Percentiles rank a stretch among this genome's conserved stretches.
Conservation (phyloP, 1,140 invertebrate species). For the Cotesia chilonis region DNA sequence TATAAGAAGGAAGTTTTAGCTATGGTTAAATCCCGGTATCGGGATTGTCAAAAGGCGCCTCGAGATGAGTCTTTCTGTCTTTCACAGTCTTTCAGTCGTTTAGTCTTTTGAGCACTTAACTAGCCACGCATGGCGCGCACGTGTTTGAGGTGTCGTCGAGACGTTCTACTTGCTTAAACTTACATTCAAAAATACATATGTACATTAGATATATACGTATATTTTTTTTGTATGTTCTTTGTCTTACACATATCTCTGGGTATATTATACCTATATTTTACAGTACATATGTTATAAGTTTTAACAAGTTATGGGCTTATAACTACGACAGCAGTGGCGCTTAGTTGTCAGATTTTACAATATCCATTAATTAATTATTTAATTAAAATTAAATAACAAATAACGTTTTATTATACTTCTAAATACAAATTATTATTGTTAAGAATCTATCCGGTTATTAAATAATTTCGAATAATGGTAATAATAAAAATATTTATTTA, state of each 20-base stretch:
- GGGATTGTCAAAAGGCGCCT: conserved; percentile 25
- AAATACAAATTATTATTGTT: too few relatives aligned
- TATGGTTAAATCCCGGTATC: too few relatives aligned
- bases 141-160: conserved; percentile 61
- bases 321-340: too few relatives aligned
- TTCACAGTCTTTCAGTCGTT: conserved; percentile 24
- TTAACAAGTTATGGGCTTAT: not conserved
- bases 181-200: conserved; percentile 18
- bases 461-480: too few relatives aligned
- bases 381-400: not conserved
- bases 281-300: conserved; percentile 4
- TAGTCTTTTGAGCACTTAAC: conserved; percentile 55
- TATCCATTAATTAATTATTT: not conserved
- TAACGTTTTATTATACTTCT: too few relatives aligned
- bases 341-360: too few relatives aligned
- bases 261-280: not conserved
- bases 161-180: conserved; percentile 18
- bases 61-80: conserved; percentile 23
- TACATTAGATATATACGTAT: not conserved
- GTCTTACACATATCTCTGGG: not conserved
- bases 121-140: conserved; percentile 63
- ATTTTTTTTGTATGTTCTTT: conserved; percentile 5
- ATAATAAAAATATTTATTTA: too few relatives aligned
- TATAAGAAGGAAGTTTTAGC: too few relatives aligned
- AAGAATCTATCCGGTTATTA: too few relatives aligned